Conservation (phyloP, 2,113 vertebrate species). For the Polyodon spathula region DNA sequence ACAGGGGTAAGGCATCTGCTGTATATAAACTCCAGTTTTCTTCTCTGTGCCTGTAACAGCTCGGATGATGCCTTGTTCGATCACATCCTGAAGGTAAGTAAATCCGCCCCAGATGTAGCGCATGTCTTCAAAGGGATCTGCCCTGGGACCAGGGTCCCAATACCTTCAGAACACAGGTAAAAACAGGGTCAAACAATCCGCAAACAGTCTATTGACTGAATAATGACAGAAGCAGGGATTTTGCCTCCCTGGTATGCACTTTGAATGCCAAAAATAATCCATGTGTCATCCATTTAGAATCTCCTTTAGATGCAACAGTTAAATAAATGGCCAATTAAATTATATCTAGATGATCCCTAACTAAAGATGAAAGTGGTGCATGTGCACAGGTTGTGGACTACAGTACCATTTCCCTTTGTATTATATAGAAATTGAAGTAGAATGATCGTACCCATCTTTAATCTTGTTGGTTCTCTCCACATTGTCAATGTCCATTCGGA, state of each 20-base stretch:
- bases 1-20: constrained; percentile 97
- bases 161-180: constrained; percentile 56
- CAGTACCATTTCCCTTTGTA: no score
- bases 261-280: no score
- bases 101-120: constrained; percentile 96
- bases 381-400: no score
- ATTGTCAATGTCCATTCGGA: constrained; percentile 97
- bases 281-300: no score
- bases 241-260: no score
- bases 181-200: constrained; percentile 13
- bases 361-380: background rate
- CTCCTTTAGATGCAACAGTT: no score
- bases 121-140: constrained; percentile 95
- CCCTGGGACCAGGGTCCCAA: constrained; percentile 95
- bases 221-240: no score
- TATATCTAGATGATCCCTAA: no score
- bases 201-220: background rate
- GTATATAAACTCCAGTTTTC: constrained; percentile 84
- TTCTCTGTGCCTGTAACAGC: constrained; percentile 74
- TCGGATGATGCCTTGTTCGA: constrained; percentile 86
- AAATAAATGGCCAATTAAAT: no score
- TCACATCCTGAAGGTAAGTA: constrained; percentile 83
- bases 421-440: no score
- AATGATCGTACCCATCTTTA: constrained; percentile 78
- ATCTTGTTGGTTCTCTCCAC: constrained; percentile 97